These are phyloP conservation scores for Heterocephalus glaber DNA, from an alignment of 2,113 vertebrate species.

Conservation along the genomic window DNA sequence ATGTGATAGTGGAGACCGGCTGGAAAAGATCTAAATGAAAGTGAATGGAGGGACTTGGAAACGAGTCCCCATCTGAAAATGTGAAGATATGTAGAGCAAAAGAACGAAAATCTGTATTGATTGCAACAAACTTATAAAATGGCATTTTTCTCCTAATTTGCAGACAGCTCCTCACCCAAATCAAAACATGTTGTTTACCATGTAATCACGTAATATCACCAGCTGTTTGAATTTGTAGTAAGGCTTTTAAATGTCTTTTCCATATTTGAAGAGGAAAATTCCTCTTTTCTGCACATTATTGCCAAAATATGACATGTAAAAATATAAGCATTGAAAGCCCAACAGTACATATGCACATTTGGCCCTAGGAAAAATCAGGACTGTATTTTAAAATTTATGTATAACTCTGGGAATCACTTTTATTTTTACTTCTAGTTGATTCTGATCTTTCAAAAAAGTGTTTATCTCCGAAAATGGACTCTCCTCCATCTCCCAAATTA, in stretches of 20 bases:
- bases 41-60: neutral
- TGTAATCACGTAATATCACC: conserved; percentile 27
- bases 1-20: neutral
- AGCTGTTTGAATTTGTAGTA: conserved; percentile 57
- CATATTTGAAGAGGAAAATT: conserved; percentile 30
- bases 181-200: conserved; percentile 62
- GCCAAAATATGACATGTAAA: conserved; percentile 10
- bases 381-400: neutral
- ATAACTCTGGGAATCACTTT: conserved; percentile 22
- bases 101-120: neutral
- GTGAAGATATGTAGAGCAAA: neutral
- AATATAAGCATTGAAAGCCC: neutral
- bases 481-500: neutral
- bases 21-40: neutral
- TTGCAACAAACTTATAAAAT: conserved; percentile 37
- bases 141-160: neutral
- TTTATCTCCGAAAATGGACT: conserved; percentile 53
- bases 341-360: neutral
- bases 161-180: conserved; percentile 54
- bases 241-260: conserved; percentile 51
- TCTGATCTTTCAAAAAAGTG: neutral
- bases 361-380: neutral
- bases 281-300: conserved; percentile 15
- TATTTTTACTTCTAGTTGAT: conserved; percentile 55
- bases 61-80: neutral